Percentiles rank a stretch among this genome's conserved stretches.
These are phyloP conservation scores for Aspidiotus destructor DNA, from an alignment of 2,888 invertebrate species.

Conservation along the genomic window DNA sequence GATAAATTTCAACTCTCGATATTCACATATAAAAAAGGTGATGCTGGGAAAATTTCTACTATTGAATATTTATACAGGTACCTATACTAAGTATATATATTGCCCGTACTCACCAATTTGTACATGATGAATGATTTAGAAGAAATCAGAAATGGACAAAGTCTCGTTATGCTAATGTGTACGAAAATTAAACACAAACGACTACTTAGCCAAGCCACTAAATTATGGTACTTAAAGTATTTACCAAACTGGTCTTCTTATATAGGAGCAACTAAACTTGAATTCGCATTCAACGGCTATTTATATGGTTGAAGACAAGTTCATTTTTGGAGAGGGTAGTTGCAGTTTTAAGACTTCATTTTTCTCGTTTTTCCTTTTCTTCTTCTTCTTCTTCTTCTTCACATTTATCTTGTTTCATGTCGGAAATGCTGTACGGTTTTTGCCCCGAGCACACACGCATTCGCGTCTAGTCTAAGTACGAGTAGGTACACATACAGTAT, in stretches of 20 bases:
- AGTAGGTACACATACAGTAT: no score
- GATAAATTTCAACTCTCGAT: no score
- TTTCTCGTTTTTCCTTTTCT: background rate
- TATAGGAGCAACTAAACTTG: background rate
- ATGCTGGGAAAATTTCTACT: no score
- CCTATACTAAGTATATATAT: no score
- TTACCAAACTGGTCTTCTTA: background rate
- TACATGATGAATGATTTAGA: conserved; percentile 17
- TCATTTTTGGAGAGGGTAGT: background rate
- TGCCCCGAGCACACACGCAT: no score
- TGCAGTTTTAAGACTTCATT: background rate
- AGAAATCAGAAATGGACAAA: no score
- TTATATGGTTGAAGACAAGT: background rate
- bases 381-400: background rate
- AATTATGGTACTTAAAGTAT: no score
- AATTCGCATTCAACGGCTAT: background rate
- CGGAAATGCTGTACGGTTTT: no score
- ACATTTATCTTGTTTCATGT: no score
- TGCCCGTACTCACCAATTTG: conserved; percentile 20
- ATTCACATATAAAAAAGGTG: no score
- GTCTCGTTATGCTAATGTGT: conserved; percentile 20
- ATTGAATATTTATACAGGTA: no score
- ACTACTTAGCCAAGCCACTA: conserved; percentile 12
- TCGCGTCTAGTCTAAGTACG: no score
- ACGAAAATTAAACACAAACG: conserved; percentile 23